phyloP scores from a whole-genome alignment of 2,113 vertebrate genomes.

The Alligator mississippiensis region DNA sequence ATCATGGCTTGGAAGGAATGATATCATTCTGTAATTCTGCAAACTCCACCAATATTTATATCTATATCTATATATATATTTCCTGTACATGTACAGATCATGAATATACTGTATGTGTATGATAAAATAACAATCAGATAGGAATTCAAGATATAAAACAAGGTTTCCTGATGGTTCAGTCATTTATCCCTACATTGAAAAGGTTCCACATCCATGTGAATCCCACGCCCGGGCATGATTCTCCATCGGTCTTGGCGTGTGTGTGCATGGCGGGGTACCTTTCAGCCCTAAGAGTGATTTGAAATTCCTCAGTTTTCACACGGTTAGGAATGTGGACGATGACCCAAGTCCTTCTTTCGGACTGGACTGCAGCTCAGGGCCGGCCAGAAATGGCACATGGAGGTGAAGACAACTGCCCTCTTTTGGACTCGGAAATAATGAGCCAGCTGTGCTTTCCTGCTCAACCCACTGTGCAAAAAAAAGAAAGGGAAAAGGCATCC shows the following conservation, averaged over 20 bases:
- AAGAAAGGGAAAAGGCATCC: no score
- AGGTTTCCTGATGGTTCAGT: background rate
- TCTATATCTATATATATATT: background rate
- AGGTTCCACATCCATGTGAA: background rate
- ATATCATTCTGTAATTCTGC: background rate
- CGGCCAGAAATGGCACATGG: background rate
- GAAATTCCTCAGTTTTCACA: background rate
- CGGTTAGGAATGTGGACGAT: background rate
- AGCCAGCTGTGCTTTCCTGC: background rate
- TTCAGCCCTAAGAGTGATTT: no score
- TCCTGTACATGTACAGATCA: constrained; percentile 12
- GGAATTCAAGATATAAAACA: background rate
- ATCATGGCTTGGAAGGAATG: background rate
- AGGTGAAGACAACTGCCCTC: background rate
- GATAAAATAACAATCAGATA: constrained; percentile 1
- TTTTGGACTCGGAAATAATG: background rate
- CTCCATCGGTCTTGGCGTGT: background rate
- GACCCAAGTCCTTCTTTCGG: background rate
- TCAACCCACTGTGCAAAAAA: background rate
- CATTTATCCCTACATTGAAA: background rate
- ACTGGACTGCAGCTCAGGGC: background rate
- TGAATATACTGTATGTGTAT: background rate
- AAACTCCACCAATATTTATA: background rate
- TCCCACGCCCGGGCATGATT: background rate
- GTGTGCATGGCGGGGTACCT: no score